A percentile compares a stretch with the other conserved stretches of the same genome.
These are phyloP conservation scores for Dichetophora obliterata DNA, from an alignment of 2,888 invertebrate species.

Conservation along the genomic window DNA sequence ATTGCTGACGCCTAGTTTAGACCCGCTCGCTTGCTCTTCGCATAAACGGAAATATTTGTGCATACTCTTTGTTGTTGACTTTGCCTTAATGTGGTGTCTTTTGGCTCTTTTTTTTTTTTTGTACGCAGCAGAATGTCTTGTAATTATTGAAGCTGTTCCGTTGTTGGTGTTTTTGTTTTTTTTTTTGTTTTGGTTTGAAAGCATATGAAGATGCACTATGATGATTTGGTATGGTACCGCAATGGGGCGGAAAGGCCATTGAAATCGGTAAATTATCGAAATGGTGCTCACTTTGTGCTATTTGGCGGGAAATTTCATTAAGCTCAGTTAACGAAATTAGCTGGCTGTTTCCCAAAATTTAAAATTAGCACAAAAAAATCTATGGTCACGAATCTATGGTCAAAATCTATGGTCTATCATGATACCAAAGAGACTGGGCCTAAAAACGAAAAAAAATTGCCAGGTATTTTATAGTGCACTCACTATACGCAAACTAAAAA, in stretches of 20 bases:
- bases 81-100: background rate
- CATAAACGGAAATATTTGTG: conserved; percentile 24
- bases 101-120: background rate
- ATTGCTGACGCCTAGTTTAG: conserved; percentile 37
- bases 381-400: too few relatives aligned
- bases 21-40: background rate
- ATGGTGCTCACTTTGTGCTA: background rate
- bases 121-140: conserved; percentile 30
- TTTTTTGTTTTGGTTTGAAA: background rate
- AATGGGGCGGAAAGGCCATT: conserved; percentile 50
- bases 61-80: background rate
- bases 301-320: background rate
- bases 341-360: too few relatives aligned
- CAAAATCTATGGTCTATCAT: too few relatives aligned
- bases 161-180: conserved; percentile 7
- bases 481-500: too few relatives aligned
- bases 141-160: conserved; percentile 21
- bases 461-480: too few relatives aligned
- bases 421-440: too few relatives aligned
- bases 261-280: background rate
- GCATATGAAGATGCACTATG: conserved; percentile 49
- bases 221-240: conserved; percentile 49
- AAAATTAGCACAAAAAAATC: too few relatives aligned
- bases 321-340: background rate
- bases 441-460: too few relatives aligned